Conservation (phyloP, 1,140 invertebrate genomes). For the Eriosoma lanigerum region DNA sequence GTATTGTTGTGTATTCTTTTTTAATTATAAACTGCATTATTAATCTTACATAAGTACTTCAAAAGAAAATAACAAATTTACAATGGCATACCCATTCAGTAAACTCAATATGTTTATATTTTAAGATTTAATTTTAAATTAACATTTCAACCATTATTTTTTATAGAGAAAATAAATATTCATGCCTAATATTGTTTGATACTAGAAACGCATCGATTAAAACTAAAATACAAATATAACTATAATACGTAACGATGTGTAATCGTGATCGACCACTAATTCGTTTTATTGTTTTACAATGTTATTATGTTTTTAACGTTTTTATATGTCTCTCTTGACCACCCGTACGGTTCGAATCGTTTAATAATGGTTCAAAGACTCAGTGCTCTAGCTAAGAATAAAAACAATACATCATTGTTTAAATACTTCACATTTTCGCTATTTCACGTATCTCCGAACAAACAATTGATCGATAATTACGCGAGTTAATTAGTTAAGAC, state of each 20-base stretch:
- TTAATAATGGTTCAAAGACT: not conserved
- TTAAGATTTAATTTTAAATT: no score
- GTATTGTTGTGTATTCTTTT: no score
- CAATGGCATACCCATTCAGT: no score
- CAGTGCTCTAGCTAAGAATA: not conserved
- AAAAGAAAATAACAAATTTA: no score
- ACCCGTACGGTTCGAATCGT: conserved; percentile 28
- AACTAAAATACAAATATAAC: no score
- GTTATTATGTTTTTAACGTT: not conserved
- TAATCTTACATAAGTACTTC: no score
- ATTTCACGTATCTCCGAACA: not conserved
- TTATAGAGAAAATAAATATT: no score
- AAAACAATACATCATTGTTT: conserved; percentile 17
- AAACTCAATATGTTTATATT: no score
- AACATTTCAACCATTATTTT: no score
- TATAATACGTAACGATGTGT: not conserved
- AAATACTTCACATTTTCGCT: conserved; percentile 3
- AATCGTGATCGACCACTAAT: not conserved
- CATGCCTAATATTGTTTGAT: no score
- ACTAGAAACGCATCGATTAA: no score
- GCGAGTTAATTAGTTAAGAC: conserved; percentile 13
- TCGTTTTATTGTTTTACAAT: conserved; percentile 19
- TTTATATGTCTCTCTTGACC: not conserved
- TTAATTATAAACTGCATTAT: no score
- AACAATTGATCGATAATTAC: not conserved